Base-by-base conservation (phyloP, 2,888 invertebrate species). In the Ochropleura plecta region DNA sequence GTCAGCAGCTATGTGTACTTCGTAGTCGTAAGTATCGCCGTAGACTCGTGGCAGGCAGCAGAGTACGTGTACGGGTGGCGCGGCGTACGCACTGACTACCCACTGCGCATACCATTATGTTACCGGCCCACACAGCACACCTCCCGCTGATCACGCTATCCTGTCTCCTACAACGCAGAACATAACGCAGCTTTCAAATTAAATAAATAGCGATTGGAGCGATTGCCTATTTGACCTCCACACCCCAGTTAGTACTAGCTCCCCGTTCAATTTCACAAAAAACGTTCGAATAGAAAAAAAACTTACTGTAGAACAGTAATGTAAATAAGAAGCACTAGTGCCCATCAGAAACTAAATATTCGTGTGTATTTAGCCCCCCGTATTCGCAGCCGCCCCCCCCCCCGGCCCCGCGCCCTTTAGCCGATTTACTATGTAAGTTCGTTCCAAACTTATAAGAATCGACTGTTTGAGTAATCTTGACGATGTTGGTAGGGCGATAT, bases 101-200 rank as follows among this genome's bases (percentile, higher is more conserved):
- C 49, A 12, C 67, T 70, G 53, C 66, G 59, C 49, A 63, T 60
- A 30, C 30, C 30, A 78, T 55, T 57, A 70, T 70, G 9, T 18
- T 9, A 20, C 55, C 60, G 81, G 81, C 81, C 51, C 18, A 6
- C 9, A 51, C 81, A 81, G 55, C 42, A 46, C 18, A 4, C 10
- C 69, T 16, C 70, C 69, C 53, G 40, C 62, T 20, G 51, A 20
- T 30, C 0, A 1, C 46, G 20, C 14, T 30, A 12, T 40, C 30
- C 60, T 78, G 53, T 63, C 30, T 66, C 44, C 42, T 16, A 20
- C 14, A 40, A 40, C 42, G 57, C 51, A 70, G 16, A 20, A 53
- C 53, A 53, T 42, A n/a, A 20, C 30, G 30, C 48, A 59, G 42
- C 16, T 46, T 49, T 9, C 18, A 60, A 71, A 77, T 55, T 44